phyloP scores from a whole-genome alignment of 2,797 vertebrate genomes.

The Xiphophorus birchmanni region DNA sequence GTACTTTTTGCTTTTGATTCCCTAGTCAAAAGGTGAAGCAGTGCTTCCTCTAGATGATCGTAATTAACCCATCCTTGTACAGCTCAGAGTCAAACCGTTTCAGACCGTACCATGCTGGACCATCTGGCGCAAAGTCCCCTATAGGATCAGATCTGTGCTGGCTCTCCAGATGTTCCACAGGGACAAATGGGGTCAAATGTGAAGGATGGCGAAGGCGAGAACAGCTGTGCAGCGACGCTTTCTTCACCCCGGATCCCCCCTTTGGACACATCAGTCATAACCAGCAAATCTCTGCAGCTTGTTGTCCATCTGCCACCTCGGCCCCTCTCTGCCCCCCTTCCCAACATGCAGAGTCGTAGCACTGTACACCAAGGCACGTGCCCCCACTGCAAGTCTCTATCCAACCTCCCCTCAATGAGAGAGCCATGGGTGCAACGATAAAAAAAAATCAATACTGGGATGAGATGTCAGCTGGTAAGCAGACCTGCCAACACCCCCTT shows the following conservation, averaged over 20 bases:
- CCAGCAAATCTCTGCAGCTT: conserved; percentile 57
- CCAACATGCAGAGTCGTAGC: conserved; percentile 17
- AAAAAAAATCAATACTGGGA: conserved; percentile 73
- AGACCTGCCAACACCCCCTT: conserved; percentile 75
- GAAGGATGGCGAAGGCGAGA: conserved; percentile 70
- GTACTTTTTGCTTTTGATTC: conserved; percentile 11
- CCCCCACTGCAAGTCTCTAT: conserved; percentile 42
- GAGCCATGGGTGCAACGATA: conserved; percentile 62
- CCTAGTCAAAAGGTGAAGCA: conserved; percentile 10
- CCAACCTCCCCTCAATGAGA: conserved; percentile 60
- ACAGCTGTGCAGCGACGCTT: conserved; percentile 75
- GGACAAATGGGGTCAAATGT: conserved; percentile 72
- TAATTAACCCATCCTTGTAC: conserved; percentile 26
- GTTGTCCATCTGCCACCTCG: conserved; percentile 61
- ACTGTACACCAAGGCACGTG: conserved; percentile 59
- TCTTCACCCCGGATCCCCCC: conserved; percentile 61
- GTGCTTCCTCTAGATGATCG: conserved; percentile 24
- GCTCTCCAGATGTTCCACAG: conserved; percentile 80
- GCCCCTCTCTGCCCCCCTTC: conserved; percentile 8
- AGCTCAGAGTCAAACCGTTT: conserved; percentile 34
- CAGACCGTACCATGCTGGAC: conserved; percentile 37
- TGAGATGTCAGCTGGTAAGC: conserved; percentile 83
- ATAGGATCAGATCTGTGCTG: conserved; percentile 51
- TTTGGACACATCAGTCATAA: conserved; percentile 76
- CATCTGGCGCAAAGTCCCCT: conserved; percentile 61